Percentiles rank a stretch among this genome's conserved stretches.
Conservation (phyloP, 2,797 vertebrate genomes). For the Orientallactaga sibirica region DNA sequence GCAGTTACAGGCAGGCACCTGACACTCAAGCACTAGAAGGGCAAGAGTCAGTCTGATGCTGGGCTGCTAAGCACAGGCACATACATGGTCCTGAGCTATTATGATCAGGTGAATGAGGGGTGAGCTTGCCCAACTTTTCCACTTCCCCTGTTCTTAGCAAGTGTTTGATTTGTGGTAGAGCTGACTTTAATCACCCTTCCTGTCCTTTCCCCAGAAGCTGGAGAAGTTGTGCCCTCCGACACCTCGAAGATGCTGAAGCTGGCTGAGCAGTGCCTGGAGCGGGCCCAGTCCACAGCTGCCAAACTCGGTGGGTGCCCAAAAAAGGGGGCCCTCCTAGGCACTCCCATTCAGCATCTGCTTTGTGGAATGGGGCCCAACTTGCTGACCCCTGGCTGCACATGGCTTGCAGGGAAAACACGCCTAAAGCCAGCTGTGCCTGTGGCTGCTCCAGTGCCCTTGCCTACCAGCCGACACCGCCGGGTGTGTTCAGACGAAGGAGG, state of each 20-base stretch:
- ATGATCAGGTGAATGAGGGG: background rate
- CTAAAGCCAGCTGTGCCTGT: conserved; percentile 48
- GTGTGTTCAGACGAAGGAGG: conserved; percentile 91
- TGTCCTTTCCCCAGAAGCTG: conserved; percentile 82
- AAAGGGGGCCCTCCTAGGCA: background rate
- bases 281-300: conserved; percentile 93
- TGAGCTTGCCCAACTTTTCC: background rate
- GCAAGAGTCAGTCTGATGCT: background rate
- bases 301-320: conserved; percentile 85
- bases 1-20: no score
- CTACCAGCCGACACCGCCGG: conserved; percentile 87
- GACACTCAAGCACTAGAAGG: background rate
- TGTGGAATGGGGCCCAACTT: background rate
- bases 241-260: conserved; percentile 95
- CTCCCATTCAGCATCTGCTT: background rate
- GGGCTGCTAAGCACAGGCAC: background rate
- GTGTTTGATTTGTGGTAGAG: no score
- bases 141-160: background rate
- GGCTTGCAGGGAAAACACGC: conserved; percentile 82
- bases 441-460: background rate
- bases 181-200: background rate
- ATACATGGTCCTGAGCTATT: background rate
- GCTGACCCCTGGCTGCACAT: background rate
- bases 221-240: conserved; percentile 88
- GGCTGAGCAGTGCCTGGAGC: conserved; percentile 96